Evolutionary conservation across 92 coral and sea anemone genomes (phyloP).

Genomic region (Heliopora coerulea): DNA sequence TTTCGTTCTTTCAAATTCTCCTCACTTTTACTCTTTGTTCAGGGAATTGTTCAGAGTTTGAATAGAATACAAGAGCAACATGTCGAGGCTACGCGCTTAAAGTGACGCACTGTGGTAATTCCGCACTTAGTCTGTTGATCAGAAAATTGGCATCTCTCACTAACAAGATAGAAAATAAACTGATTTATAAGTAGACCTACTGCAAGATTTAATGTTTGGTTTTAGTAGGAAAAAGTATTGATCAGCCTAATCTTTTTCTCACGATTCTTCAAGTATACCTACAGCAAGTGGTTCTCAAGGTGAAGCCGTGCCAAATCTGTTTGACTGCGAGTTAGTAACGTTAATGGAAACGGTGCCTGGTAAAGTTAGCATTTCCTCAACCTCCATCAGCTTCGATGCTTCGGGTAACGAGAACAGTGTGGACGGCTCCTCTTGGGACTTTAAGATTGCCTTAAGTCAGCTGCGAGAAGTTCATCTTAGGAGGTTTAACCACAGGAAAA

Average conservation of each 20-base stretch:
- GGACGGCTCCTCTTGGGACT: conserved; percentile 77
- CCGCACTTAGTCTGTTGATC: too few species aligned
- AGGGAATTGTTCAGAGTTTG: too few species aligned
- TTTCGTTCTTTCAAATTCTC: too few species aligned
- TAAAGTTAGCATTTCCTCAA: conserved; percentile 67
- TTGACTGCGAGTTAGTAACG: conserved; percentile 74
- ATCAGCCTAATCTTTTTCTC: background rate
- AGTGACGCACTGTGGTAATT: too few species aligned
- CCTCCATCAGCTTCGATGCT: conserved; percentile 81
- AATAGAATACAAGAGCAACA: too few species aligned
- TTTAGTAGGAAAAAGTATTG: too few species aligned
- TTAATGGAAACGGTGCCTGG: conserved; percentile 91
- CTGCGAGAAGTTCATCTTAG: conserved; percentile 92
- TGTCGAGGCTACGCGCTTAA: too few species aligned
- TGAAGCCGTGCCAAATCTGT: background rate
- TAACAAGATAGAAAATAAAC: too few species aligned
- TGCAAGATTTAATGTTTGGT: too few species aligned
- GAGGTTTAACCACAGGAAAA: conserved; percentile 83
- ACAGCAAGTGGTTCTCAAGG: background rate
- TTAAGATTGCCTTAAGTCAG: conserved; percentile 79
- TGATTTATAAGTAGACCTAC: too few species aligned
- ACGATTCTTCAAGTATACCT: background rate
- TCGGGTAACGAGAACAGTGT: conserved; percentile 41
- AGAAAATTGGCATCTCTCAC: too few species aligned
- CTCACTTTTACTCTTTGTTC: too few species aligned